Conservation (phyloP, 2,888 invertebrate species). For the Pandemis cinnamomeana region DNA sequence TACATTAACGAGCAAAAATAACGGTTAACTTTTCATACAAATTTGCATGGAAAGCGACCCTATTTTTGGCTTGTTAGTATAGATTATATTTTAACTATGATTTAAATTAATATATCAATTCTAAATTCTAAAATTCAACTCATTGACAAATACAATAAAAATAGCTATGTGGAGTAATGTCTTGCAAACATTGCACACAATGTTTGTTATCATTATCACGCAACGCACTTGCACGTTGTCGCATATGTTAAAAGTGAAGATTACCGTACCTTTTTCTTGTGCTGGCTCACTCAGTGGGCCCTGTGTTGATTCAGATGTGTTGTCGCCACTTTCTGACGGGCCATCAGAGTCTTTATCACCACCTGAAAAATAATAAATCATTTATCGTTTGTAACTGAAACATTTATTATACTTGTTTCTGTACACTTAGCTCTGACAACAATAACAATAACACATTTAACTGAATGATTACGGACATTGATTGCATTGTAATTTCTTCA, state of each 20-base stretch:
- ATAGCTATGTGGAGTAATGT: background rate
- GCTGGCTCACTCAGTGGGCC: conserved; percentile 76
- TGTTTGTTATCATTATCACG: conserved; percentile 1
- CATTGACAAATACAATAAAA: background rate
- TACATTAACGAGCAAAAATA: too few species aligned
- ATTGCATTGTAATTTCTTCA: conserved; percentile 38
- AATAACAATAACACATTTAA: background rate
- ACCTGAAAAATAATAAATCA: conserved; percentile 67
- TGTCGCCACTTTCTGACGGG: conserved; percentile 82
- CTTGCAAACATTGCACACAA: background rate
- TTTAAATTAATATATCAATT: too few species aligned
- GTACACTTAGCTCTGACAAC: background rate
- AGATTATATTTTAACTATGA: too few species aligned
- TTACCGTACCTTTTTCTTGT: conserved; percentile 77
- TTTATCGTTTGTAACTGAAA: conserved; percentile 36
- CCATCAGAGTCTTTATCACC: conserved; percentile 83
- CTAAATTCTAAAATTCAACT: too few species aligned
- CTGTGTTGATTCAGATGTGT: conserved; percentile 79
- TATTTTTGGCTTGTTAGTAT: too few species aligned
- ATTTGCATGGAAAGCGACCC: too few species aligned
- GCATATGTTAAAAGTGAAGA: conserved; percentile 2
- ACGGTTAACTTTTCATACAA: too few species aligned
- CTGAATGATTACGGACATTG: conserved; percentile 41
- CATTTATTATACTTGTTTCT: background rate
- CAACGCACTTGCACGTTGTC: conserved; percentile 5